These are phyloP conservation scores for Notechis scutatus DNA, from an alignment of 2,113 vertebrate genomes.

Conservation along the genomic window DNA sequence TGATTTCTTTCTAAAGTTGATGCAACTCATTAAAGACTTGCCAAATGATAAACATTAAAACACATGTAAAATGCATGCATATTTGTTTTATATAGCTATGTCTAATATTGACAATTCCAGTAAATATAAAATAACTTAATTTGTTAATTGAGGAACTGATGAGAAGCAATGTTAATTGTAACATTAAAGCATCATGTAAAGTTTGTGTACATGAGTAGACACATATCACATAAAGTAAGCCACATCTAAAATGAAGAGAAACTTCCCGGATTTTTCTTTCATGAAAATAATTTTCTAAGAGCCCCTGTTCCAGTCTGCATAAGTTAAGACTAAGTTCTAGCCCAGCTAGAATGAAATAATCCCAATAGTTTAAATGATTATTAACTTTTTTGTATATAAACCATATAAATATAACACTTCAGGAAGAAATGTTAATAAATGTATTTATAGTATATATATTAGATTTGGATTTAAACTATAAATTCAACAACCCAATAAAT, in stretches of 20 bases:
- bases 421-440: constrained; percentile 45
- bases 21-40: constrained; percentile 52
- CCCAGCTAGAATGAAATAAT: constrained; percentile 62
- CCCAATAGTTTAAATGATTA: constrained; percentile 10
- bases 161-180: constrained; percentile 17
- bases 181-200: constrained; percentile 32
- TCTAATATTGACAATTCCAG: constrained; percentile 42
- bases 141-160: constrained; percentile 16
- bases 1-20: constrained; percentile 44
- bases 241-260: neutral
- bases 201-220: constrained; percentile 21
- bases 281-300: constrained; percentile 29
- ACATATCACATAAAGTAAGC: constrained; percentile 22
- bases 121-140: constrained; percentile 46
- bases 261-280: constrained; percentile 20
- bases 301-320: constrained; percentile 31
- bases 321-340: constrained; percentile 60
- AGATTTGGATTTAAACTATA: neutral
- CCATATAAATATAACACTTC: constrained; percentile 38
- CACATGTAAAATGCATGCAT: constrained; percentile 20
- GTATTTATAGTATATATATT: constrained; percentile 30
- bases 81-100: constrained; percentile 24
- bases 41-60: constrained; percentile 36
- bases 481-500: neutral
- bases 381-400: constrained; percentile 29